phyloP scores from a whole-genome alignment of 2,797 vertebrate genomes.

The Denticeps clupeoides region DNA sequence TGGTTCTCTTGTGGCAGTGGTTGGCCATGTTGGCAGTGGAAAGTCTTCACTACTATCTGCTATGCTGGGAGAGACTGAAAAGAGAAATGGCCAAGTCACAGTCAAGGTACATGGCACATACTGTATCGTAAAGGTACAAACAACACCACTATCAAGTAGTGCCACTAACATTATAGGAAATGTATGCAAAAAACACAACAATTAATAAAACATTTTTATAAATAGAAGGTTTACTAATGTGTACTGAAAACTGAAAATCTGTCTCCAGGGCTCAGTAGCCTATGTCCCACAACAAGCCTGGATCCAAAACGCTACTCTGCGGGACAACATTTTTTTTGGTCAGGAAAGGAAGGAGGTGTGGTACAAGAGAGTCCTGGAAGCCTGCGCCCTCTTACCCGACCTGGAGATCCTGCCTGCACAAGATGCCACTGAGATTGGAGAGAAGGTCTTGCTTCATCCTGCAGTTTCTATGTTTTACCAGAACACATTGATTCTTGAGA shows the following conservation, averaged over 20 bases:
- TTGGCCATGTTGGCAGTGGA: slow-evolving; percentile 70
- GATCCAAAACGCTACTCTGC: slow-evolving; percentile 66
- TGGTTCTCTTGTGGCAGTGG: slow-evolving; percentile 63
- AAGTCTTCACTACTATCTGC: slow-evolving; percentile 74
- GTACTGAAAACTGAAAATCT: too few relatives aligned
- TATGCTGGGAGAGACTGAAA: slow-evolving; percentile 64
- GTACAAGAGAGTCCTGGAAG: slow-evolving; percentile 58
- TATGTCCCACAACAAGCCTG: slow-evolving; percentile 74
- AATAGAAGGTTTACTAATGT: too few relatives aligned
- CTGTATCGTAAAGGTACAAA: too few relatives aligned
- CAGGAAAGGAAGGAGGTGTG: slow-evolving; percentile 46
- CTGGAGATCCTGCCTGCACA: slow-evolving; percentile 60
- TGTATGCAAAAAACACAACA: too few relatives aligned
- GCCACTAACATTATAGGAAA: too few relatives aligned
- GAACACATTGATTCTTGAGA: neutral
- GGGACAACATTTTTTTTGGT: slow-evolving; percentile 67
- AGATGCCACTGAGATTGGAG: slow-evolving; percentile 58
- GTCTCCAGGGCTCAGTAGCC: slow-evolving; percentile 55
- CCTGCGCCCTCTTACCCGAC: slow-evolving; percentile 65
- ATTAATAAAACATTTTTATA: neutral
- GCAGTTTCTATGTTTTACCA: neutral
- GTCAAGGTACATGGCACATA: slow-evolving; percentile 44
- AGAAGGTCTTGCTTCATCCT: slow-evolving; percentile 52
- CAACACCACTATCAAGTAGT: too few relatives aligned
- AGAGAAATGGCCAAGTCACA: slow-evolving; percentile 39